Base-by-base conservation (phyloP, 2,888 invertebrate species). In the Cryptops parisi region DNA sequence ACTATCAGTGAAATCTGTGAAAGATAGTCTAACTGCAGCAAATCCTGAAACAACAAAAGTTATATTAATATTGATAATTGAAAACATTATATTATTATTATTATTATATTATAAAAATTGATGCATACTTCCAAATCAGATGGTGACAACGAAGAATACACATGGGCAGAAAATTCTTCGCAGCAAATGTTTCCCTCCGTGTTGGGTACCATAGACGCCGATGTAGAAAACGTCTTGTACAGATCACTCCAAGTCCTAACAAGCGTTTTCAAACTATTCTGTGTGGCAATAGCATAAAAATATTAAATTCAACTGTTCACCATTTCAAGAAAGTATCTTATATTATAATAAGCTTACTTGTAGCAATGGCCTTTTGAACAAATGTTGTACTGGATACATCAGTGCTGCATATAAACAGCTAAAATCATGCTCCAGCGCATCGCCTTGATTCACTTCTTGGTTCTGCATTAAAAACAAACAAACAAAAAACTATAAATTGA, bases 381-480 rank as follows among this genome's bases (percentile, higher is more conserved):
- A 41, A 47, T 52, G 54, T 22, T 52, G 33, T 15, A 52, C 26
- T n/a, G 54, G 54, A 52, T 52, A 54, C 9, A 52, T 25, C 5
- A 54, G 41, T 3, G 27, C 41, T 1, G 47, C 24, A 52, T 54
- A 48, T 25, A 54, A 39, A 39, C 54, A 54, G 23, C 54, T 46
- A 40, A 54, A 54, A 22, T 54, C 54, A 21, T 54, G 54, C 27
- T 54, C 54, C 3, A 54, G 21, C 4, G 54, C 22, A 54, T 54
- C 52, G 2, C 54, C 54, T 47, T 54, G 51, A 40, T 54, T 54
- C 15, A 54, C 47, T 19, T 54, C 54, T 4, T 47, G 45, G 5
- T 26, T 52, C 54, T 54, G 47, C 12, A 44, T 26, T 17, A 50
- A 19, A 46, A 27, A 44, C 15, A 47, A 22, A 38, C 6, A 19